Conservation (phyloP, 2,888 invertebrate genomes). For the Actias luna region DNA sequence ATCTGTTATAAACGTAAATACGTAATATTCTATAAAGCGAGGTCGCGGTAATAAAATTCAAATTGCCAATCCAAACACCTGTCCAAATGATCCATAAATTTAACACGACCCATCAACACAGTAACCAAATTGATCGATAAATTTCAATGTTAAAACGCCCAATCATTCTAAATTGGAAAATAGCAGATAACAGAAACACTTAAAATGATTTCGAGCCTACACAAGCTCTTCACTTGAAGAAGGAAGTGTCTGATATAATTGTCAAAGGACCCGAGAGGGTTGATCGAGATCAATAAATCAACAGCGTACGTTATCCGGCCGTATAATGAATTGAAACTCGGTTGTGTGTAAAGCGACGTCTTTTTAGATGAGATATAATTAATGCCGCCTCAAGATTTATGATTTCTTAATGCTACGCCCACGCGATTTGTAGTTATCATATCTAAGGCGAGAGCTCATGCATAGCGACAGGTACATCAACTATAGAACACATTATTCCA, state of each 20-base stretch:
- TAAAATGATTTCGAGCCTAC: constrained; percentile 18
- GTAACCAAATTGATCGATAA: constrained; percentile 7
- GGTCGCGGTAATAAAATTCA: not conserved
- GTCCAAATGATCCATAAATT: not conserved
- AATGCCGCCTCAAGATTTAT: constrained; percentile 65
- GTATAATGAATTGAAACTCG: constrained; percentile 71
- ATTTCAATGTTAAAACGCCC: constrained; percentile 4
- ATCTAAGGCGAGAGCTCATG: constrained; percentile 40
- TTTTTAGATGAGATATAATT: constrained; percentile 60
- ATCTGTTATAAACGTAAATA: not conserved
- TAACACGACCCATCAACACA: constrained; percentile 1
- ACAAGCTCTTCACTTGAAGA: constrained; percentile 26
- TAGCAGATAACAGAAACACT: constrained; percentile 15
- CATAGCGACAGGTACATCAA: constrained; percentile 41
- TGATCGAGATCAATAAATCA: constrained; percentile 66
- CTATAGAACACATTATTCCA: constrained; percentile 22
- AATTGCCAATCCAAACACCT: constrained; percentile 5
- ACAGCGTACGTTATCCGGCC: constrained; percentile 53
- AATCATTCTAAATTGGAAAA: constrained; percentile 16
- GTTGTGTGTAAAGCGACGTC: constrained; percentile 37
- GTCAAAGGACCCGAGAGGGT: constrained; percentile 38
- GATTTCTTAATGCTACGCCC: constrained; percentile 71
- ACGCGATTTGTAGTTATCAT: constrained; percentile 51
- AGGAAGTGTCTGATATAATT: constrained; percentile 46
- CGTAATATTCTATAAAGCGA: not conserved